Evolutionary conservation across 2,797 vertebrate genomes (phyloP).

Genomic region (Stomatorhinus walkeri): DNA sequence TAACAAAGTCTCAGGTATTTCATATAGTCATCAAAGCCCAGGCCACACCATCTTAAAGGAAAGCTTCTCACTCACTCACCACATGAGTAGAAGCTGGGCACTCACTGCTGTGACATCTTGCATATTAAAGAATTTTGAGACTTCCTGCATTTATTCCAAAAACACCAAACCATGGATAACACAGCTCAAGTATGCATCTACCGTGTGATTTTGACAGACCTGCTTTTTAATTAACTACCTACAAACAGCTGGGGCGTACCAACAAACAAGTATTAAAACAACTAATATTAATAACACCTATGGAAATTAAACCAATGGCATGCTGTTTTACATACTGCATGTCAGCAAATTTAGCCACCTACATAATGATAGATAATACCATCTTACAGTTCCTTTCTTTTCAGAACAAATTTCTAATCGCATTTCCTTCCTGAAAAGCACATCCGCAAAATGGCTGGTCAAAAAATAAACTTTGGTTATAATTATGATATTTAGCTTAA

Average conservation of each 20-base stretch:
- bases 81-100: neutral
- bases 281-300: neutral
- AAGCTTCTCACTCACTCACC: neutral
- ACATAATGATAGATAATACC: neutral
- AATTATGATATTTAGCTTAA: neutral
- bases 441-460: neutral
- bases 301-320: neutral
- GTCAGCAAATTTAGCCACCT: neutral
- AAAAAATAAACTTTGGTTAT: neutral
- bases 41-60: neutral
- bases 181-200: neutral
- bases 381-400: neutral
- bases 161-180: neutral
- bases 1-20: neutral
- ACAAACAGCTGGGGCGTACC: neutral
- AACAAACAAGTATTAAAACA: neutral
- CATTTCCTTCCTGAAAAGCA: neutral
- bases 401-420: neutral
- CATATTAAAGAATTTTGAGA: neutral
- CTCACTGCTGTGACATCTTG: neutral
- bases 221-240: neutral
- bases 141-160: neutral
- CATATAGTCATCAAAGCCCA: neutral
- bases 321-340: neutral
- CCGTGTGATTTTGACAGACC: neutral